Base-by-base conservation (phyloP, 1,140 invertebrate genomes). In the Onthophagus taurus region DNA sequence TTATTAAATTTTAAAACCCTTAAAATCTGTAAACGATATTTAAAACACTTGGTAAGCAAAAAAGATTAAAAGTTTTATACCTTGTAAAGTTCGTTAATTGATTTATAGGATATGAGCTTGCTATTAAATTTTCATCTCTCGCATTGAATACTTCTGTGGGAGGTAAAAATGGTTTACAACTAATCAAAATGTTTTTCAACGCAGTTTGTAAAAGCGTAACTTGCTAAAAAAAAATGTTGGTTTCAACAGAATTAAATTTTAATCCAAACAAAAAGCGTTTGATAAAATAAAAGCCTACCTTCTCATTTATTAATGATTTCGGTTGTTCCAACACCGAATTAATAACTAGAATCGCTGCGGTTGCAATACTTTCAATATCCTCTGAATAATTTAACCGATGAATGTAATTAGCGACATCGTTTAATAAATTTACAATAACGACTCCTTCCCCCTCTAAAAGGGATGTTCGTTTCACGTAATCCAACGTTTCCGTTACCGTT, bases 391-490 rank as follows among this genome's bases (percentile, higher is more conserved):
- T 41, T 2, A 24, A 41, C 7, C 29, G 17, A 13, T 61, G 55
- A 31, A 72, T 64, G 52, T 75, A 77, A 16, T 53, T 49, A 34
- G 72, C 57, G 35, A 75, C 65, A 48, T 72, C 69, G 1, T 63
- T 50, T 1, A 75, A 55, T 3, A 76, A 55, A 17, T 45, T 55
- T 13, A 77, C 47, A 16, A 76, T 59, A 21, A 67, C 59, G 56
- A 73, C 70, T 0, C 71, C 75, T 52, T 78, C 76, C 8, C 75
- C 74, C 0, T 74, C 71, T 47, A 71, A 69, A 6, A 74, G 47
- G 5, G 12, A 26, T 26, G 4, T 4, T 45, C 33, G 53, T 47
- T 12, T 60, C 61, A 42, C 51, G 55, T 39, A 24, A 51, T 49
- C 7, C 70, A 45, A 42, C 64, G 59, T 12, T 66, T 54, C 55